Evolutionary conservation across 2,888 invertebrate species (phyloP).

Genomic region (Drosophila vallismaia): DNA sequence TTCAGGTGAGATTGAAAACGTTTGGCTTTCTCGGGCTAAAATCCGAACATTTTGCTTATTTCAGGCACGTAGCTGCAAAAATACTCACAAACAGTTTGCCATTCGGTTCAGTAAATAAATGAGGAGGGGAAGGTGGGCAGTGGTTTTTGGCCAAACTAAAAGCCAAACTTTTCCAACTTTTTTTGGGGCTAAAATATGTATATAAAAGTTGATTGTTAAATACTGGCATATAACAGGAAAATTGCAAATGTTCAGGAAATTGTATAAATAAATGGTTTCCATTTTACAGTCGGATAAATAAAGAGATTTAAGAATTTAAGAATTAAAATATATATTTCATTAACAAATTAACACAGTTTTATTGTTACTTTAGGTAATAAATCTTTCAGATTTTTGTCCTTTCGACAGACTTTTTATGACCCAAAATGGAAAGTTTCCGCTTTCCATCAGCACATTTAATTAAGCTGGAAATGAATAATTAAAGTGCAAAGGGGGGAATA

Average conservation of each 20-base stretch:
- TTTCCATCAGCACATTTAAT: constrained; percentile 1
- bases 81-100: constrained; percentile 25
- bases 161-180: constrained; percentile 10
- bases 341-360: neutral
- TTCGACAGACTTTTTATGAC: neutral
- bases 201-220: constrained; percentile 18
- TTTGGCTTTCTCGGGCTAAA: constrained; percentile 2
- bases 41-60: constrained; percentile 18
- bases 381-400: neutral
- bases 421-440: neutral
- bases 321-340: neutral
- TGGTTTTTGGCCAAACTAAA: constrained; percentile 9
- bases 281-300: constrained; percentile 9
- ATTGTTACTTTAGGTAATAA: neutral
- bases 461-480: constrained; percentile 21
- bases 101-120: constrained; percentile 18
- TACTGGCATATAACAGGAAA: neutral
- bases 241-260: constrained; percentile 12
- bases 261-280: constrained; percentile 5
- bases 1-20: constrained; percentile 26
- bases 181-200: constrained; percentile 3
- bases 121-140: neutral
- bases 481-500: constrained; percentile 8
- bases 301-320: neutral
- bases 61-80: constrained; percentile 16